A percentile compares a stretch with the other conserved stretches of the same genome.
Conservation (phyloP, 2,113 vertebrate genomes). For the Neoarius graeffei region DNA sequence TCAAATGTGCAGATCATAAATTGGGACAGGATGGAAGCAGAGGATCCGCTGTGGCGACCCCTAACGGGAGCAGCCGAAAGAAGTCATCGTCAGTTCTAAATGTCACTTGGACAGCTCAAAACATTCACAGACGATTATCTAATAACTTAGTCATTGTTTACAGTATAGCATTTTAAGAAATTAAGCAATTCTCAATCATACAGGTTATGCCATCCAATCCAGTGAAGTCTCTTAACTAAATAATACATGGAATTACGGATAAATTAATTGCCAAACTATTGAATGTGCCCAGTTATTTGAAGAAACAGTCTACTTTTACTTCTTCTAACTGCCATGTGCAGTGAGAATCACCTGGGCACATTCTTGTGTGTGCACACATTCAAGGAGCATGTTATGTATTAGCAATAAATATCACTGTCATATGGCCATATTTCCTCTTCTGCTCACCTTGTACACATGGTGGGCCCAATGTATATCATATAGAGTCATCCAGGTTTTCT, state of each 20-base stretch:
- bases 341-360: neutral
- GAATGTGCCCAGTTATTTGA: neutral
- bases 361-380: neutral
- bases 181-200: neutral
- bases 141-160: neutral
- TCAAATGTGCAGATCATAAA: too few relatives aligned
- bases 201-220: neutral
- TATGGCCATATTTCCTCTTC: neutral
- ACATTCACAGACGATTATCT: neutral
- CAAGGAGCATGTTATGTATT: neutral
- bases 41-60: too few relatives aligned
- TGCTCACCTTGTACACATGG: neutral
- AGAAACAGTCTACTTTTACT: neutral
- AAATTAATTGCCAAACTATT: neutral
- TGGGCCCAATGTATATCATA: neutral
- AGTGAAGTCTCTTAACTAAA: neutral
- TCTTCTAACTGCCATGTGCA: neutral
- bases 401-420: constrained; percentile 19
- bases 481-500: neutral
- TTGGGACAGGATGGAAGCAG: too few relatives aligned
- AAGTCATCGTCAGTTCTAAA: neutral
- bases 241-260: neutral
- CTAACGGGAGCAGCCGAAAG: too few relatives aligned
- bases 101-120: neutral
- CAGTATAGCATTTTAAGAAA: neutral